Conservation (phyloP, 2,113 vertebrate genomes). For the Lucifuga dentata region DNA sequence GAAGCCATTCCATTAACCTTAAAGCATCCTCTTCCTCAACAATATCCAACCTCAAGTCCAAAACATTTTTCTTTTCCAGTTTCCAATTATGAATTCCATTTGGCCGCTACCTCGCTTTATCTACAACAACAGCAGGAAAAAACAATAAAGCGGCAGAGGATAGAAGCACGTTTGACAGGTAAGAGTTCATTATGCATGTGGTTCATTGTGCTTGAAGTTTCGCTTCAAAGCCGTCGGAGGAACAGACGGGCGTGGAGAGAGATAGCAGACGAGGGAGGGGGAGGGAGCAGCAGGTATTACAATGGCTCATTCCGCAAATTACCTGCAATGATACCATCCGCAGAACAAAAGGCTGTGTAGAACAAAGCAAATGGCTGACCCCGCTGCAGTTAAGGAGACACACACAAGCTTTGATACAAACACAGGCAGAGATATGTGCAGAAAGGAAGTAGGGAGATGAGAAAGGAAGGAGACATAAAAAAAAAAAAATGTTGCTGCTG, state of each 20-base stretch:
- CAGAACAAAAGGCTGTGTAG: conserved; percentile 64
- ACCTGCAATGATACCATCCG: conserved; percentile 74
- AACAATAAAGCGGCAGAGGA: conserved; percentile 53
- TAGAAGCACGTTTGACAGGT: conserved; percentile 69
- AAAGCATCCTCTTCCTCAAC: conserved; percentile 43
- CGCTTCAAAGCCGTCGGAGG: conserved; percentile 76
- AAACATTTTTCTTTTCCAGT: conserved; percentile 50
- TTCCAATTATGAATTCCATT: conserved; percentile 65
- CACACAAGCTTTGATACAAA: conserved; percentile 67
- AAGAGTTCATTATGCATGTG: conserved; percentile 78
- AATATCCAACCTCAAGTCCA: conserved; percentile 37
- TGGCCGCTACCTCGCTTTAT: conserved; percentile 51
- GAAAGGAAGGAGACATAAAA: conserved; percentile 35
- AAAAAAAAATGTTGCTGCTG: conserved; percentile 29
- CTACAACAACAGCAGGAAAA: conserved; percentile 69
- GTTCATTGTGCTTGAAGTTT: conserved; percentile 78
- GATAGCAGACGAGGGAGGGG: conserved; percentile 49
- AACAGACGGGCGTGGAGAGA: conserved; percentile 68
- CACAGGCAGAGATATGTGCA: conserved; percentile 38
- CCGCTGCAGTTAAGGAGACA: conserved; percentile 58
- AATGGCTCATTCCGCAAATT: conserved; percentile 73
- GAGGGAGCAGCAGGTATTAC: conserved; percentile 42
- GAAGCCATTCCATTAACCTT: conserved; percentile 50
- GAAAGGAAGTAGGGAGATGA: conserved; percentile 20
- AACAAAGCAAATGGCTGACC: conserved; percentile 80